Evolutionary conservation across 1,140 invertebrate species (phyloP), one percentile per base, ranked within the genome.

Genomic region (Pseudoatta argentina): DNA sequence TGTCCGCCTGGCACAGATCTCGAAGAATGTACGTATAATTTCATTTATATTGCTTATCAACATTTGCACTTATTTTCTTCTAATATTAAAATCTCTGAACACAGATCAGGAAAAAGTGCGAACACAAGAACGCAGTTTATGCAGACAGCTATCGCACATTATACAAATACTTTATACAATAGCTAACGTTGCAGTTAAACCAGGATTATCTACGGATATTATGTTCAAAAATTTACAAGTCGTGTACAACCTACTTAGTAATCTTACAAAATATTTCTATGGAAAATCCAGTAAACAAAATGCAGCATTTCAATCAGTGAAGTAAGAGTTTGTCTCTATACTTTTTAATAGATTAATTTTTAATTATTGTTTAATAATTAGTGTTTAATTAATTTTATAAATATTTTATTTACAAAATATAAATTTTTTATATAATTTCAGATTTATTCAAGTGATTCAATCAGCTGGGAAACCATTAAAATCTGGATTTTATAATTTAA

Each of bases 361-460:
- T 18, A 18, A 39, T 30, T 64, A 39, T 30, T 64, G 34, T n/a
- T 71, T 21, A 10, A 10, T 44, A 44, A 44, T 44, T 44, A 44
- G 8, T 44, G 39, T 10, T 44, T 44, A 44, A 85, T 18, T 8
- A 61, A 24, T 66, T 75, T 55, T 0, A 39, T 39, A 39, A 0
- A 44, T 18, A 72, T 71, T 51, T 55, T 78, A 61, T 85, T 83
- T 14, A 44, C 2, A 34, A 67, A 18, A 57, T 71, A 59, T 14
- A 10, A 86, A 39, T 67, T 44, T 72, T 71, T 24, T 18, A 6
- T 73, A 18, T 24, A 6, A 83, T 91, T 90, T 64, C 61, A 96
- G 96, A 69, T 96, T 97, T 87, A 96, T 96, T 85, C 95, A 95
- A 67, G 93, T 97, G 0, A 92, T 97, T 12, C 96, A 96, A 90